Evolutionary conservation across 1,140 invertebrate genomes (phyloP), one percentile per base, ranked within the genome.

Genomic region (Diabrotica virgifera): DNA sequence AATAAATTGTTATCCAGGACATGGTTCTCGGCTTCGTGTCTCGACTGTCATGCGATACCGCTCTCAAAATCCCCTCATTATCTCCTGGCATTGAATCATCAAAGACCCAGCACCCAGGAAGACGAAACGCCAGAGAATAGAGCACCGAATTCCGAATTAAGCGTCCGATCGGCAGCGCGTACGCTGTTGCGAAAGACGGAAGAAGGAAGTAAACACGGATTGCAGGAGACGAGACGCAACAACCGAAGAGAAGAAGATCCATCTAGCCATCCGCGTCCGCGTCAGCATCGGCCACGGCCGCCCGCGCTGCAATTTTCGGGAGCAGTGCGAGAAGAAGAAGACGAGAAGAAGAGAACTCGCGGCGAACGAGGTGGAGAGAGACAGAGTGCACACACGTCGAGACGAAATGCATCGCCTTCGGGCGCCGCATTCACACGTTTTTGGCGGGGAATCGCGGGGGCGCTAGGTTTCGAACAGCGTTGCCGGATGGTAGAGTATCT

Each of bases 361-460:
- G 1, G 24, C 24, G 51, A n/a, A 55, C 53, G 53, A 55, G 53
- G 35, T 10, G n/a, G 40, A 46, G 40, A 46, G 40, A 8, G 40
- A 46, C 8, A 46, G 40, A 46, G 40, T 46, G 40, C 40, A 46
- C 40, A 46, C 51, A 53, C 51, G 51, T 62, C 60, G 52, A 54
- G 60, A 62, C 60, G 60, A 54, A 52, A 59, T 54, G 59, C 59
- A 52, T 50, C 59, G 59, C 59, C 59, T 60, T 50, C 40, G 50
- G 59, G 59, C 59, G 59, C 40, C 50, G 59, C 38, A 52, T 60
- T 60, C 59, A 60, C 59, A 60, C 59, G 50, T 60, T 60, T 60
- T 60, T 36, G 59, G 59, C 24, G 59, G 59, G 59, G 59, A 36
- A 36, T 57, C 52, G 59, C 59, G 59, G 59, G 59, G 59, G 59